phyloP scores from a whole-genome alignment of 2,113 vertebrate genomes.

The Mola mola region DNA sequence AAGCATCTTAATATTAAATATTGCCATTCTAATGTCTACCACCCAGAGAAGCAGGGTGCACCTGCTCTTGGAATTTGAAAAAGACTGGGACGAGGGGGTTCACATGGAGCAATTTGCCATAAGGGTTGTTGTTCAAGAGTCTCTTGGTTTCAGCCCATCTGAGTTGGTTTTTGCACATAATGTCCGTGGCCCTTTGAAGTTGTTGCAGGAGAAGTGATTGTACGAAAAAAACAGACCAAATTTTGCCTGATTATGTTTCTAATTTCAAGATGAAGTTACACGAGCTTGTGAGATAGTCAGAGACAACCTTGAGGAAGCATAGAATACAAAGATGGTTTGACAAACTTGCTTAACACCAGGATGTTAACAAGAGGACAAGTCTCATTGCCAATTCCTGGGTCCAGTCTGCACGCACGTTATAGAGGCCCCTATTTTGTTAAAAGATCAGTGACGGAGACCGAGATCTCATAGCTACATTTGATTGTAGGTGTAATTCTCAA shows the following conservation, averaged over 20 bases:
- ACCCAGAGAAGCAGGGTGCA: not conserved
- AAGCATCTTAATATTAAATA: too few species aligned
- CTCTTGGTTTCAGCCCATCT: not conserved
- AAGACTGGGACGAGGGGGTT: not conserved
- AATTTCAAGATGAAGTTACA: not conserved
- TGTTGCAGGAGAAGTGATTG: not conserved
- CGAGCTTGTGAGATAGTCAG: not conserved
- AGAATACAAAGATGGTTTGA: not conserved
- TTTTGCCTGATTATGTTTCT: not conserved
- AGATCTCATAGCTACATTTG: not conserved
- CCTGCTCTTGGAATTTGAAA: not conserved
- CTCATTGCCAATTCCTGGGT: not conserved
- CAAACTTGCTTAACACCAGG: not conserved
- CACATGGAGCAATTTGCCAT: not conserved
- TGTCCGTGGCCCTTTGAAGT: too few species aligned
- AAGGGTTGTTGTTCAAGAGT: not conserved
- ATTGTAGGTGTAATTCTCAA: not conserved
- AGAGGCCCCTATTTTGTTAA: not conserved
- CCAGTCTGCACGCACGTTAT: not conserved
- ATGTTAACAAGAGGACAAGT: not conserved
- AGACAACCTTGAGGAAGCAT: not conserved
- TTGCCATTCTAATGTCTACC: not conserved
- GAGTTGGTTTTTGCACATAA: too few species aligned
- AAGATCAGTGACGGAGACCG: not conserved
- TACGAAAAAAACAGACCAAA: not conserved